A percentile compares a stretch with the other conserved stretches of the same genome.
Evolutionary conservation across 2,888 invertebrate genomes (phyloP).

Genomic region (Xestoiulus laeticollis): DNA sequence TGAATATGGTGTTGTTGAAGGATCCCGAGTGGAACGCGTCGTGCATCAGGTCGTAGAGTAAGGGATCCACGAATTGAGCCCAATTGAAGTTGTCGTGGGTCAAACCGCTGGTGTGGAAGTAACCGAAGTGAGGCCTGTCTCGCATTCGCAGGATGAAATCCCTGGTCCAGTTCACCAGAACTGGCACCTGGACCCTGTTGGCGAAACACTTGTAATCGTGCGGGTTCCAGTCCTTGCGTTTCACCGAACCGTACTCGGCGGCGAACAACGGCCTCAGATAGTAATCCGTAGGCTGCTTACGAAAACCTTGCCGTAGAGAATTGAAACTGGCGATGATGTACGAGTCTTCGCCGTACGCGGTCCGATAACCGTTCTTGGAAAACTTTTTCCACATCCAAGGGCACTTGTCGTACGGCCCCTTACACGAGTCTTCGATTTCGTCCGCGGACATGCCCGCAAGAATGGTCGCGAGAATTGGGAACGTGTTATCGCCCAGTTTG

Average conservation of each 20-base stretch:
- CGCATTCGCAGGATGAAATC: background rate
- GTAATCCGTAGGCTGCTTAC: constrained; percentile 79
- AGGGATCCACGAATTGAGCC: constrained; percentile 77
- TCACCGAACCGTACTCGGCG: background rate
- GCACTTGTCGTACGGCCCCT: constrained; percentile 56
- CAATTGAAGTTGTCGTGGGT: constrained; percentile 86
- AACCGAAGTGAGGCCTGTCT: constrained; percentile 76
- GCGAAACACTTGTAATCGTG: constrained; percentile 39
- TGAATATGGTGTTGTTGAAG: constrained; percentile 55
- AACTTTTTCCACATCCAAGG: constrained; percentile 58
- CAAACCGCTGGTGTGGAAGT: constrained; percentile 84
- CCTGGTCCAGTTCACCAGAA: background rate
- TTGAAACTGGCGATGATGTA: constrained; percentile 78
- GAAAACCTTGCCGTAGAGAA: constrained; percentile 76
- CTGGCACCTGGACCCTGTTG: background rate
- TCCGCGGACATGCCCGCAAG: constrained; percentile 77
- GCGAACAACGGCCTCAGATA: constrained; percentile 70
- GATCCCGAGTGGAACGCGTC: constrained; percentile 55
- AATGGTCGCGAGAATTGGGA: constrained; percentile 56
- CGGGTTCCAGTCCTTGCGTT: background rate
- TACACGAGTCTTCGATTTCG: constrained; percentile 65
- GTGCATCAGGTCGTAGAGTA: constrained; percentile 66
- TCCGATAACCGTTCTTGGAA: constrained; percentile 63
- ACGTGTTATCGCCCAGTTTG: constrained; percentile 70
- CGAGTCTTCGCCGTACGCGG: constrained; percentile 83